Base-by-base conservation (phyloP, 2,888 invertebrate genomes). In the Sarcophaga variegata region DNA sequence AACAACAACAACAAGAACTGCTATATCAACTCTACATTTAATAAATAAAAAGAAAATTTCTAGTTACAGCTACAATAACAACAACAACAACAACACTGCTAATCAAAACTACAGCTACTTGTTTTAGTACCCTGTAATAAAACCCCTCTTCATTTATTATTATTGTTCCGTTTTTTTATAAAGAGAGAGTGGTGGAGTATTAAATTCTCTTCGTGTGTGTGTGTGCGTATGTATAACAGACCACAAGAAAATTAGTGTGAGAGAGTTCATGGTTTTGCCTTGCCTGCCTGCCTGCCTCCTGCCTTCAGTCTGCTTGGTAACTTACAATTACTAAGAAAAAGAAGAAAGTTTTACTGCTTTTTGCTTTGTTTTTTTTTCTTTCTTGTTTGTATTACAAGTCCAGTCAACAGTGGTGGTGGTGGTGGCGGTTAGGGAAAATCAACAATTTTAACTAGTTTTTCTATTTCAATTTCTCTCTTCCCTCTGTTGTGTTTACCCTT, bases 191-290 rank as follows among this genome's bases (percentile, higher is more conserved):
- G 47, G 25, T 75, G 27, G 37, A 64, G 20, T 49, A n/a, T 60
- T 37, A 54, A 83, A 77, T 59, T 14, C 64, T 37, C 45, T 72
- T 54, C 63, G 22, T 71, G 70, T 79, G 63, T 80, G 76, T 80
- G 37, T 84, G 54, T 67, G 59, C 47, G 3, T 37, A 8, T 37
- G 8, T 37, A 37, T 37, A 37, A 37, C 37, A 37, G 37, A 37
- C 37, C 37, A 66, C 85, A 81, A 70, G 27, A 64, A 85, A 85
- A 75, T 79, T 82, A 71, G 74, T 75, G 74, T 78, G 80, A 81
- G 76, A 49, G 66, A 49, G 49, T 11, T 27, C 47, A 54, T 74
- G 64, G 37, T 54, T 59, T 47, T 81, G 47, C 67, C 67, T 67
- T 74, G 11, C n/a, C n/a, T 72, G 37, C 37, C 37, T 10, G 37